Conservation (phyloP, 2,888 invertebrate genomes). For the Ormia ochracea region DNA sequence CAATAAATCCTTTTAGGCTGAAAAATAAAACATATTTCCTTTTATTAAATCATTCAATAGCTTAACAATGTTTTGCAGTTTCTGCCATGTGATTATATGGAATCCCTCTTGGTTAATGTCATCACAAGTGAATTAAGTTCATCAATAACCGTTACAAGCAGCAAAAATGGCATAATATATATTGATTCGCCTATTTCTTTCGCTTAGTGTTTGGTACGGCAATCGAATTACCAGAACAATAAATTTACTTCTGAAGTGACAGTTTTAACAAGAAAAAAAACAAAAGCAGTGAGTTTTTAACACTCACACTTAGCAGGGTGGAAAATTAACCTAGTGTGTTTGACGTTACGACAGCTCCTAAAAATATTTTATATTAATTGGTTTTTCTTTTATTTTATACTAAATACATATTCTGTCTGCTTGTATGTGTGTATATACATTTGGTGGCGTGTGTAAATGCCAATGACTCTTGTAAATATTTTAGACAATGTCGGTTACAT, state of each 20-base stretch:
- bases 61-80: not conserved
- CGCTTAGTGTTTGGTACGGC: not conserved
- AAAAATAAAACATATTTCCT: not conserved
- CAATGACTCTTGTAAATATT: not conserved
- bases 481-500: not conserved
- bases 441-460: not conserved
- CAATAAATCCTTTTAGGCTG: not conserved
- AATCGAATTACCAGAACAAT: conserved; percentile 43
- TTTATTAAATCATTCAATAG: conserved; percentile 10
- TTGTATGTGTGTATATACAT: not conserved
- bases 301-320: not conserved
- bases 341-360: conserved; percentile 14
- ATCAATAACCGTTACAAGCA: conserved; percentile 35
- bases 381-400: not conserved
- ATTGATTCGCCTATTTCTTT: not conserved
- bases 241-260: conserved; percentile 45
- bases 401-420: not conserved
- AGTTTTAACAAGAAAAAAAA: conserved; percentile 1
- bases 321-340: conserved; percentile 6
- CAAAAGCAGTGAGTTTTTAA: not conserved
- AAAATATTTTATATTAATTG: conserved; percentile 15
- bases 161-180: not conserved
- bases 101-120: conserved; percentile 40
- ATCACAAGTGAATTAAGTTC: conserved; percentile 31
- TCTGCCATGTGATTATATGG: not conserved